Base-by-base conservation (phyloP, 2,113 vertebrate genomes). In the Hemibagrus wyckioides region DNA sequence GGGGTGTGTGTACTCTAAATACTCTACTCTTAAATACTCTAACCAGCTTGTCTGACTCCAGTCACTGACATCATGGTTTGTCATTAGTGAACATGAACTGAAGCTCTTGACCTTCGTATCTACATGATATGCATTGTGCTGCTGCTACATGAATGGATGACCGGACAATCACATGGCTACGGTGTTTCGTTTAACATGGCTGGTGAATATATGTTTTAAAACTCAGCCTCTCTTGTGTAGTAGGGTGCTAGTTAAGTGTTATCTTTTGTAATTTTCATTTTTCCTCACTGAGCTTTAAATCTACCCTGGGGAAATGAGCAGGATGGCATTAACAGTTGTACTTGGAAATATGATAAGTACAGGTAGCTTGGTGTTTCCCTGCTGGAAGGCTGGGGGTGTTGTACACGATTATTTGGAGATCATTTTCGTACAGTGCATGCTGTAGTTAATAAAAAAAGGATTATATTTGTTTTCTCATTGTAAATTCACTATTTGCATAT, bases 321-420 rank as follows among this genome's bases (percentile, higher is more conserved):
- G 83, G 84, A 65, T 50, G 85, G 80, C 86, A 63, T 84, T 91
- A 91, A 89, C 91, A 89, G 87, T 76, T 82, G 84, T 28, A 36
- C 50, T 87, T 84, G 76, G 83, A 57, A 7, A 48, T 48, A 75
- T 6, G 56, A 44, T 71, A 85, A 75, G 25, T 75, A 85, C 23
- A 76, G 69, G 36, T 39, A 59, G 25, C 54, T 76, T 69, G 30
- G 56, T 41, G 25, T 75, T 75, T 44, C 23, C 39, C 39, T 44
- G 21, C 36, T 75, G 23, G 44, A 39, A 11, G 39, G 41, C 3
- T 28, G 71, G 39, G 11, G 10, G 23, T 28, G 71, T 14, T 44
- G 23, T 1, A 73, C 39, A 73, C 71, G 44, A 48, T 48, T 48
- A 48, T 48, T 48, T 48, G 9, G 9, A 44, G 39, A 73, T 73